Evolutionary conservation across 2,113 vertebrate species (phyloP).

Genomic region (Ascaphus truei): DNA sequence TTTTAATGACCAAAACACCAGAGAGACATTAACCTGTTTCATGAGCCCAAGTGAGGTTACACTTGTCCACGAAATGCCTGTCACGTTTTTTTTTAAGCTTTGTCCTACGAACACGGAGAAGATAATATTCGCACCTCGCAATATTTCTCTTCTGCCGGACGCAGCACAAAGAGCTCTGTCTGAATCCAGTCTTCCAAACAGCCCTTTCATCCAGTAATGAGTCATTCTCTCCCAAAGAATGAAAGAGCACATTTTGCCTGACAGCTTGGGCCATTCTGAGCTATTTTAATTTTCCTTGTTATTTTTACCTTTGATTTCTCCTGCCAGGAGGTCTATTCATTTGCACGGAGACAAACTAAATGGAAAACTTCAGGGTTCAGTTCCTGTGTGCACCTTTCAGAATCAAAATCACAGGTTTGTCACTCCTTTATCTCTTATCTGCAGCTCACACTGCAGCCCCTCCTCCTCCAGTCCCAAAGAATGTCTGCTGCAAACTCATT

Average conservation of each 20-base stretch:
- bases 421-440: slow-evolving; percentile 12
- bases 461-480: background rate
- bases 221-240: background rate
- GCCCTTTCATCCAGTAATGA: background rate
- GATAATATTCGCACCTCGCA: no score
- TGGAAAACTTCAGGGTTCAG: background rate
- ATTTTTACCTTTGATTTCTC: slow-evolving; percentile 2
- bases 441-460: background rate
- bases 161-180: background rate
- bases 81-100: no score
- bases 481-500: background rate
- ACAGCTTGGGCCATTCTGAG: background rate
- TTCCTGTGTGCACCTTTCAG: background rate
- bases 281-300: slow-evolving; percentile 2
- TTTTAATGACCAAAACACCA: no score
- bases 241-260: background rate
- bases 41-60: no score
- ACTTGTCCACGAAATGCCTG: no score
- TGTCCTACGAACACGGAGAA: no score
- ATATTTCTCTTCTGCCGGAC: background rate
- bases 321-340: background rate
- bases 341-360: background rate
- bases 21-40: no score
- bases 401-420: background rate
- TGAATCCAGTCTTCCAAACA: background rate